Base-by-base conservation (phyloP, 2,113 vertebrate genomes). In the Galemys pyrenaicus region DNA sequence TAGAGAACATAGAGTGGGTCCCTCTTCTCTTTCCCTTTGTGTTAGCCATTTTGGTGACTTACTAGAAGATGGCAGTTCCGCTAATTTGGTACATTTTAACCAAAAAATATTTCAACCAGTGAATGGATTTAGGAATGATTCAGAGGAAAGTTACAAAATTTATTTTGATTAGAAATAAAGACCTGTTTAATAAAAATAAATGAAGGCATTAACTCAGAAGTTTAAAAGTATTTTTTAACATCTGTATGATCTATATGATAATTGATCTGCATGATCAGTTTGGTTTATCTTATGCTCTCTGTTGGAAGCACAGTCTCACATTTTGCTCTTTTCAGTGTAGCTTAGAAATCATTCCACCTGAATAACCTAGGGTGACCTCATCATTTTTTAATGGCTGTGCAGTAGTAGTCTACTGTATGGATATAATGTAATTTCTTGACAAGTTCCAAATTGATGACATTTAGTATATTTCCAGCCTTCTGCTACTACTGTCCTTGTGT, bases 141-240 rank as follows among this genome's bases (percentile, higher is more conserved):
- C 35, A 91, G 46, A 87, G 41, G 19, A 82, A 20, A 77, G 20
- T 62, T 82, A 87, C 7, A 78, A 46, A 64, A 56, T 74, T 74
- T 62, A 91, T 71, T 84, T 58, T 88, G 62, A 19, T 65, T 87
- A 13, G 37, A 94, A 83, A 73, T 73, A 83, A 32, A 73, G 16
- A 30, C 13, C 9, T 64, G 73, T 88, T 35, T 44, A 60, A 39
- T 62, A 65, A 65, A 19, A 9, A 67, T 44, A 64, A 80, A 37
- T 78, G 44, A 51, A 64, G 28, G 39, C 46, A 83, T 82, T 74
- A 62, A 54, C 20, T 85, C 39, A 62, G 17, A 46, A 64, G 28
- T 11, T 85, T 85, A 64, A 94, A 93, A 67, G 68, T 30, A 30
- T 60, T 91, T 62, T 16, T 30, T 89, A 75, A 80, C 79, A n/a